Base-by-base conservation (phyloP, 2,888 invertebrate genomes). In the Phanerotoma sp. region DNA sequence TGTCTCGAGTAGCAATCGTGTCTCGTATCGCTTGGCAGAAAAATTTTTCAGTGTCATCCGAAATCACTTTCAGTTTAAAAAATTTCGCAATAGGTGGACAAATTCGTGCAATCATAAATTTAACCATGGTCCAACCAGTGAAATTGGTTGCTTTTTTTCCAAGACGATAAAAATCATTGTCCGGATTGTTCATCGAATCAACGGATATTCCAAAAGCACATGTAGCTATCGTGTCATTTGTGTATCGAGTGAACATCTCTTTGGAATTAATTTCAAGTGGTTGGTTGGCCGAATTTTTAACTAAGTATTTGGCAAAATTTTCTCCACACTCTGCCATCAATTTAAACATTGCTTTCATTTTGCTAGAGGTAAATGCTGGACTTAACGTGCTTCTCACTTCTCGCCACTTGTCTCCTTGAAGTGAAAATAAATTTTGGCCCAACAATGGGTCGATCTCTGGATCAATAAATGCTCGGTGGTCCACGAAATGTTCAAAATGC, bases 131-230 rank as follows among this genome's bases (percentile, higher is more conserved):
- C n/a, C n/a, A n/a, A n/a, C n/a, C n/a, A n/a, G n/a, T n/a, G 6
- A 70, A 64, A 0, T n/a, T 62, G 0, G 65, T 62, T 0, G 61
- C 57, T 0, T 61, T 48, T 15, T 53, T 63, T 1, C 67, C 73
- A 33, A 67, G 60, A 0, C 59, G 35, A 56, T 70, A 73, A 51
- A 74, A 74, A 2, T 72, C 67, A 49, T 75, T 74, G 0, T 66
- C 56, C 3, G 65, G 69, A 40, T 74, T 51, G 35, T 57, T 65
- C 65, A 73, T 58, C 1, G 74, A 73, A 48, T 76, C 66, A 2
- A 70, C 60, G 11, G 50, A 53, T 5, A 75, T 52, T 0, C 67
- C 69, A 38, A 67, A 69, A 1, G 67, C 66, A 35, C 62, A 54
- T 1, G 66, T 64, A 6, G 65, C 68, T 16, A 69, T 67, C 3